phyloP scores from a whole-genome alignment of 2,888 invertebrate species.

The Hirudinaria manillensis region DNA sequence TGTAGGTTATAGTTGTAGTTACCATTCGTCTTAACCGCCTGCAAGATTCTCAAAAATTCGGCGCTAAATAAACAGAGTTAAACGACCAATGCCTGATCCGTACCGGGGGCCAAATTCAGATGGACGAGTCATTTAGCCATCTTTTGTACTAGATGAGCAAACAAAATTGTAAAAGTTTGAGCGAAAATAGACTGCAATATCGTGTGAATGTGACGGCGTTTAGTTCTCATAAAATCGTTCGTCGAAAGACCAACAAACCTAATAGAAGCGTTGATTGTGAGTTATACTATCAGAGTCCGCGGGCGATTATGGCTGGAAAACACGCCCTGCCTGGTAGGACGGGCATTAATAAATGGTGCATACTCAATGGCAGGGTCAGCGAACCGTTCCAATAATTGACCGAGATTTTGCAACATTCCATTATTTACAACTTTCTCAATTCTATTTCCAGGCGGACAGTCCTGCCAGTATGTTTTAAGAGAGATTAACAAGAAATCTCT shows the following conservation, averaged over 20 bases:
- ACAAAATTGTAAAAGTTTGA: conserved; percentile 13
- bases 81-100: too few relatives aligned
- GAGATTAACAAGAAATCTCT: too few relatives aligned
- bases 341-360: conserved; percentile 9
- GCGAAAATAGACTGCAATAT: conserved; percentile 5
- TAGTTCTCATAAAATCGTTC: conserved; percentile 15
- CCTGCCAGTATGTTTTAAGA: neutral
- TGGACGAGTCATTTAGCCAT: neutral
- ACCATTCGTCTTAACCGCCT: too few relatives aligned
- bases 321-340: conserved; percentile 7
- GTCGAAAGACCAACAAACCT: conserved; percentile 13
- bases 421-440: neutral
- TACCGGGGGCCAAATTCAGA: neutral
- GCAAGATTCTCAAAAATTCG: too few relatives aligned
- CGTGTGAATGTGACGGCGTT: conserved; percentile 15
- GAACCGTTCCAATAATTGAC: neutral
- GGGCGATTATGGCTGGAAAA: conserved; percentile 14
- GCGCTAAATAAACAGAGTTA: too few relatives aligned
- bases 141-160: conserved; percentile 9
- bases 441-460: neutral
- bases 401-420: neutral
- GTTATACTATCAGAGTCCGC: conserved; percentile 2
- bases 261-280: conserved; percentile 15
- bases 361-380: neutral
- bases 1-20: too few relatives aligned